Conservation (phyloP, 2,797 vertebrate species). For the Gobionotothen gibberifrons region DNA sequence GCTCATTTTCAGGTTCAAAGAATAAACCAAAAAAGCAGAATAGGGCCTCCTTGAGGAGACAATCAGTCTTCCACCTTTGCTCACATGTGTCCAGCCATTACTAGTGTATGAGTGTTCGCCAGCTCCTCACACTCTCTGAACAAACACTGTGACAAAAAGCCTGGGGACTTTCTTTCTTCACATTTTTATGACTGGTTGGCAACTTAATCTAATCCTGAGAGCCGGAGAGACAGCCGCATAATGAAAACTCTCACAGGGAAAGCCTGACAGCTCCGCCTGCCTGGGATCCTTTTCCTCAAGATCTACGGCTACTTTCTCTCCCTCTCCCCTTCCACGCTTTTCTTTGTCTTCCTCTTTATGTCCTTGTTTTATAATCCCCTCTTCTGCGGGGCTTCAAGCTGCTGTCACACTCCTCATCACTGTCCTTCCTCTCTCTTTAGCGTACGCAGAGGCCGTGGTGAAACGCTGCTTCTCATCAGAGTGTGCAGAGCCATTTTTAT, state of each 20-base stretch:
- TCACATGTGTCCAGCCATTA: constrained; percentile 7
- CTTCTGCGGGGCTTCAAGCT: constrained; percentile 18
- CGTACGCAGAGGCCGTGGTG: constrained; percentile 17
- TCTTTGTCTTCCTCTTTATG: constrained; percentile 25
- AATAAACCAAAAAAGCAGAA: no score
- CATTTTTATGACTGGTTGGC: constrained; percentile 55
- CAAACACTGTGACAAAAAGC: constrained; percentile 53
- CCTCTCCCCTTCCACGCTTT: constrained; percentile 3
- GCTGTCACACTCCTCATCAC: constrained; percentile 28
- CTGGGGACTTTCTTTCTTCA: constrained; percentile 41
- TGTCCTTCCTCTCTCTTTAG: constrained; percentile 1
- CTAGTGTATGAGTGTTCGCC: constrained; percentile 14
- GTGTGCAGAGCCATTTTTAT: constrained; percentile 60
- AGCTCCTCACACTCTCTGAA: constrained; percentile 31
- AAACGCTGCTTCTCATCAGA: constrained; percentile 35
- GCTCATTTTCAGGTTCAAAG: no score
- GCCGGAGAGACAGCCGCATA: constrained; percentile 65
- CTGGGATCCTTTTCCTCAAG: constrained; percentile 40
- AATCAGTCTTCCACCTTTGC: neutral
- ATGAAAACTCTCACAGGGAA: constrained; percentile 70
- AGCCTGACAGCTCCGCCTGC: constrained; percentile 58
- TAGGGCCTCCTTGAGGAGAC: no score
- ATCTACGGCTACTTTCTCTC: constrained; percentile 46
- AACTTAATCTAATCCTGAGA: constrained; percentile 69
- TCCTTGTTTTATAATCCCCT: constrained; percentile 17